Percentiles rank a stretch among this genome's conserved stretches.
Evolutionary conservation across 2,888 invertebrate species (phyloP).

Genomic region (Dynastes tityus): DNA sequence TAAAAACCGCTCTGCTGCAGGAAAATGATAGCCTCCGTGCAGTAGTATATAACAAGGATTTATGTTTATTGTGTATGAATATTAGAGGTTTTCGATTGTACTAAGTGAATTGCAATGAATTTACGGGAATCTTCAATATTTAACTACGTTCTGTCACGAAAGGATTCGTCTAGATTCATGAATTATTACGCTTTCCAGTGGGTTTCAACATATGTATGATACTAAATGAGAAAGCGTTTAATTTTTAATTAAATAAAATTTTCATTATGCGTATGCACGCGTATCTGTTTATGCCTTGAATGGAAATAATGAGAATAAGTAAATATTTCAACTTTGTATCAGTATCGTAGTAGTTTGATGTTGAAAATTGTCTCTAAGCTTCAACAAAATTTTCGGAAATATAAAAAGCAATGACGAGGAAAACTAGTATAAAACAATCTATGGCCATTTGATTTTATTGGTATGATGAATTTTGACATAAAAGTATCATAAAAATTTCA

Average conservation of each 20-base stretch:
- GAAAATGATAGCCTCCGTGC: conserved; percentile 59
- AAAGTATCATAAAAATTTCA: no score
- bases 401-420: no score
- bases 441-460: no score
- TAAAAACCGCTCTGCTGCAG: conserved; percentile 22
- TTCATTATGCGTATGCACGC: background rate
- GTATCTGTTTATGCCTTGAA: no score
- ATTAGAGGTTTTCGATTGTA: conserved; percentile 59
- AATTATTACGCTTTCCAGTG: conserved; percentile 30
- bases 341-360: no score
- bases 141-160: conserved; percentile 62
- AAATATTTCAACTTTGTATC: no score
- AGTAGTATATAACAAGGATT: conserved; percentile 61
- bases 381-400: no score
- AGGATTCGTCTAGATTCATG: conserved; percentile 42
- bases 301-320: no score
- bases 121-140: conserved; percentile 58
- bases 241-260: background rate
- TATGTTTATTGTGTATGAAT: conserved; percentile 62
- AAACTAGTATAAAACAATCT: no score
- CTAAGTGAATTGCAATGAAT: conserved; percentile 63
- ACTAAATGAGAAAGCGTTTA: background rate
- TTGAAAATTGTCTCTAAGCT: no score
- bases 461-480: no score
- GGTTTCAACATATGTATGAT: background rate